Percentiles rank a stretch among this genome's conserved stretches.
These are phyloP conservation scores for Hiodon alosoides DNA, from an alignment of 2,113 vertebrate species.

Conservation along the genomic window DNA sequence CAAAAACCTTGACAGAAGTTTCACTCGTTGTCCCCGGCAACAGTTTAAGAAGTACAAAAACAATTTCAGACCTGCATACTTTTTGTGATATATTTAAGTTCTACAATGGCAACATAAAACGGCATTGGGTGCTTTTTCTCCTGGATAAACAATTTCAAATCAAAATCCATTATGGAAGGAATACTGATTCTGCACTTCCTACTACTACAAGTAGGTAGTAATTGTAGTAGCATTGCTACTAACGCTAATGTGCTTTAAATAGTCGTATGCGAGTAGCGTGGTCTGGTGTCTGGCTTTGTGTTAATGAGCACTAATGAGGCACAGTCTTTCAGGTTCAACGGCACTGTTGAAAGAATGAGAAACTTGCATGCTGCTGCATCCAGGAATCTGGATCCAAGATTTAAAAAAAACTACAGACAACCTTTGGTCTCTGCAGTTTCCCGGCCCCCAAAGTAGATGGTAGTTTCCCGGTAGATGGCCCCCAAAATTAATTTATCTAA, in stretches of 20 bases:
- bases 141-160: not conserved
- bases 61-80: constrained; percentile 10
- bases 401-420: constrained; percentile 3
- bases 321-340: not conserved
- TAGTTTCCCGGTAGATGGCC: too few species aligned
- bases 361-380: not conserved
- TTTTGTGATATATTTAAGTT: not conserved
- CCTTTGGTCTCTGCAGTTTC: constrained; percentile 16
- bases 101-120: not conserved
- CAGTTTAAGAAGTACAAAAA: too few species aligned
- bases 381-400: not conserved
- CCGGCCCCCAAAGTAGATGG: too few species aligned
- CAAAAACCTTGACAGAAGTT: constrained; percentile 4
- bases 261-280: not conserved
- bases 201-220: too few species aligned
- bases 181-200: not conserved
- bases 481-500: constrained; percentile 8
- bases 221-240: not conserved
- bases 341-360: not conserved
- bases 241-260: not conserved
- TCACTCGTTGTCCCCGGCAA: constrained; percentile 6
- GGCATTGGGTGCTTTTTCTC: not conserved
- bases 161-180: not conserved
- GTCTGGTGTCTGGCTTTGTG: not conserved
- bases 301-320: constrained; percentile 11